Evolutionary conservation across 2,113 vertebrate species (phyloP).

Genomic region (Pogonocichla stellata): DNA sequence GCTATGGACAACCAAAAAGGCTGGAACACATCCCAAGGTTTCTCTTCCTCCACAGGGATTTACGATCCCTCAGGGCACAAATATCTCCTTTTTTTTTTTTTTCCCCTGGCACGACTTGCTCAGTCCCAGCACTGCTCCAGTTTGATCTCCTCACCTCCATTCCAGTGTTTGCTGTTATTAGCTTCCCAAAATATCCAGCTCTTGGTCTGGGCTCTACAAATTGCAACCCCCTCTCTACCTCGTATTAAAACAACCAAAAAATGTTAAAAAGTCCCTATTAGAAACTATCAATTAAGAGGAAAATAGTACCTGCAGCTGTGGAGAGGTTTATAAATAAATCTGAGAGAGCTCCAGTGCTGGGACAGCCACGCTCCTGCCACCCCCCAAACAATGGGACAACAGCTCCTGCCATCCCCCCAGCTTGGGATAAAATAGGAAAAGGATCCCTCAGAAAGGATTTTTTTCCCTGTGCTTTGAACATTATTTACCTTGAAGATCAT

Average conservation of each 20-base stretch:
- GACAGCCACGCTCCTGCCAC: neutral
- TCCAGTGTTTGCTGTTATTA: neutral
- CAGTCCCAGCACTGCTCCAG: neutral
- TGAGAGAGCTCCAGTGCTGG: neutral
- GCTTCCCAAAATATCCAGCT: slow-evolving; percentile 45
- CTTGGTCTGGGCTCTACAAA: slow-evolving; percentile 7
- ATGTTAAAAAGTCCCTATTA: neutral
- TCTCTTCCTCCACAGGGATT: neutral
- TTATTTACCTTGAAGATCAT: neutral
- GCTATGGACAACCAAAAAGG: neutral
- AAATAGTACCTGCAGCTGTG: neutral
- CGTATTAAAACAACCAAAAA: neutral
- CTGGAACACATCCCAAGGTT: neutral
- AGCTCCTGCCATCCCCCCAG: no score
- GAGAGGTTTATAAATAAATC: neutral
- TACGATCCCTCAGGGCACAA: neutral
- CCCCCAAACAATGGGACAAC: no score
- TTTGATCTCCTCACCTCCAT: neutral
- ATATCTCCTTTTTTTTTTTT: neutral
- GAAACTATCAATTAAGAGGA: slow-evolving; percentile 3
- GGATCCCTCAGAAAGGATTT: neutral
- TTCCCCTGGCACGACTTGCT: neutral
- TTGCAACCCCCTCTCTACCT: neutral
- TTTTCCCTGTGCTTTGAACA: neutral
- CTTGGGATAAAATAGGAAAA: neutral